Evolutionary conservation across 2,797 vertebrate genomes (phyloP).

Genomic region (Podarcis siculus): DNA sequence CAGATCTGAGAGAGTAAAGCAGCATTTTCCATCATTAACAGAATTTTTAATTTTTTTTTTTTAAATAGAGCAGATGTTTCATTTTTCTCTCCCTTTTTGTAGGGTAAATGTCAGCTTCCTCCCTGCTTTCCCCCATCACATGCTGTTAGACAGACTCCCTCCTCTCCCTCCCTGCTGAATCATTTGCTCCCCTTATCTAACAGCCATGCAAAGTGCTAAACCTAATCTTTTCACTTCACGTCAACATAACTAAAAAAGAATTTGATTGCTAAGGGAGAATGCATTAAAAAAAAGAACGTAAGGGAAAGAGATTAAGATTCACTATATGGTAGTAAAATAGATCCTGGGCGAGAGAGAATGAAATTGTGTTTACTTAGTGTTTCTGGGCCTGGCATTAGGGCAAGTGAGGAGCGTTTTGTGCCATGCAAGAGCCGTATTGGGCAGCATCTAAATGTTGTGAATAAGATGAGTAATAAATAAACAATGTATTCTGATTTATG

Average conservation of each 20-base stretch:
- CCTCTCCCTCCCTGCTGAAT: neutral
- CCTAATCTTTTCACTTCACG: constrained; percentile 35
- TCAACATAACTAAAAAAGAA: constrained; percentile 32
- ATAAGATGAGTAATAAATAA: neutral
- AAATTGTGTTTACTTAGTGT: neutral
- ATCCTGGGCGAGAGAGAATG: neutral
- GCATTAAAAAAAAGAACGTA: constrained; percentile 9
- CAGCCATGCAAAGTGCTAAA: constrained; percentile 43
- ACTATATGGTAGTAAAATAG: constrained; percentile 17
- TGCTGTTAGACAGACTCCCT: constrained; percentile 7
- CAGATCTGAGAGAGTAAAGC: constrained; percentile 16
- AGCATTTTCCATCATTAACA: constrained; percentile 5
- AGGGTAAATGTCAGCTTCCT: constrained; percentile 41
- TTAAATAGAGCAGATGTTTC: constrained; percentile 15
- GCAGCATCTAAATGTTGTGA: neutral
- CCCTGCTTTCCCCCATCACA: neutral
- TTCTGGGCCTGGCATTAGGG: no score
- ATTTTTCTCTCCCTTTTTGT: neutral
- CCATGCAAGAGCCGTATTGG: neutral
- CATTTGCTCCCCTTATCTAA: constrained; percentile 15
- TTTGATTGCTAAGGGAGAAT: constrained; percentile 40
- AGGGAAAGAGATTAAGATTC: constrained; percentile 49
- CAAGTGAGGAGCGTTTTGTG: neutral
- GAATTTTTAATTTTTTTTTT: neutral
- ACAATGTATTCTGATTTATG: no score